Evolutionary conservation across 2,888 invertebrate species (phyloP).

Genomic region (Apamea monoglypha): DNA sequence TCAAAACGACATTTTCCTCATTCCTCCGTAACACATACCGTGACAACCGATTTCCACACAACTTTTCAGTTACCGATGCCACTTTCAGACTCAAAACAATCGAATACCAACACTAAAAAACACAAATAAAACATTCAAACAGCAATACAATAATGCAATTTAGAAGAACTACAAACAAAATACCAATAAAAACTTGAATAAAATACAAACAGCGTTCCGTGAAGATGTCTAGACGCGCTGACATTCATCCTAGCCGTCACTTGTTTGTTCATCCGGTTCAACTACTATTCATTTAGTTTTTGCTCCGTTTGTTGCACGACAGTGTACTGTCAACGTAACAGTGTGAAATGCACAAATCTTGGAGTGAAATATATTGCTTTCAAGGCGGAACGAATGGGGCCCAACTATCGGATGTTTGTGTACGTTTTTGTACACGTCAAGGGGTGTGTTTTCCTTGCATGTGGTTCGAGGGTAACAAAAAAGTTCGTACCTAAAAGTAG

Average conservation of each 20-base stretch:
- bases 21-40: too few relatives aligned
- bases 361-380: conserved; percentile 62
- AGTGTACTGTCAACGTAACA: conserved; percentile 55
- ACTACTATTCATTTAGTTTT: conserved; percentile 66
- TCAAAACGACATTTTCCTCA: too few relatives aligned
- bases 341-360: conserved; percentile 67
- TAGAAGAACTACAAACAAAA: neutral
- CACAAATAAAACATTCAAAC: neutral
- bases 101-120: neutral
- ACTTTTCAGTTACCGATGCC: too few relatives aligned
- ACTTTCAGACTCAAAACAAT: neutral
- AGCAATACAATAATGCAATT: conserved; percentile 17
- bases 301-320: conserved; percentile 56
- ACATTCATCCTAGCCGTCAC: conserved; percentile 53
- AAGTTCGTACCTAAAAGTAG: neutral
- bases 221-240: conserved; percentile 47
- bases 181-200: conserved; percentile 49
- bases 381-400: conserved; percentile 50
- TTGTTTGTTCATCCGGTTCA: conserved; percentile 56
- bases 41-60: too few relatives aligned
- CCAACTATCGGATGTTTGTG: conserved; percentile 49
- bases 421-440: conserved; percentile 46
- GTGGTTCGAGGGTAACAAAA: neutral
- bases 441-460: conserved; percentile 24
- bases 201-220: conserved; percentile 50